phyloP scores from a whole-genome alignment of 2,888 invertebrate species.

The Zygothrica quintamaculata region DNA sequence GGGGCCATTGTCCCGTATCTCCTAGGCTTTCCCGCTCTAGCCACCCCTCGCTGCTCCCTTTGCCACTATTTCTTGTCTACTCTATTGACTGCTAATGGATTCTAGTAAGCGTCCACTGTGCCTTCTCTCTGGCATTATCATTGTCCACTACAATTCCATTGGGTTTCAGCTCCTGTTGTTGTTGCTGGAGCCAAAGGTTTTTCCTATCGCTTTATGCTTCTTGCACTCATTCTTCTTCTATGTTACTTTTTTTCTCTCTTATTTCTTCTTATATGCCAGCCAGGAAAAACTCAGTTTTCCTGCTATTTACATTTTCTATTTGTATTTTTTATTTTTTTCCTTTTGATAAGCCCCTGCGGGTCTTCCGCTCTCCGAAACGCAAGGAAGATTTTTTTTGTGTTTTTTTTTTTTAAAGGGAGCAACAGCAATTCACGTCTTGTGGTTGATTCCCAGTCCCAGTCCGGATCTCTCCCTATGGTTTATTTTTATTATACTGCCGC shows the following conservation, averaged over 20 bases:
- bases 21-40: slow-evolving; percentile 4
- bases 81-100: slow-evolving; percentile 65
- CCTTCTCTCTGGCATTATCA: slow-evolving; percentile 59
- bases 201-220: slow-evolving; percentile 43
- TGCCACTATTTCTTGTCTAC: no score
- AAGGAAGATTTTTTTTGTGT: no score
- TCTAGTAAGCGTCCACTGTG: slow-evolving; percentile 42
- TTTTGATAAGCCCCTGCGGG: slow-evolving; percentile 73
- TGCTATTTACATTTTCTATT: slow-evolving; percentile 32
- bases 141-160: slow-evolving; percentile 37
- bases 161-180: slow-evolving; percentile 54
- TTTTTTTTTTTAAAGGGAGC: slow-evolving; percentile 54
- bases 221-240: slow-evolving; percentile 1
- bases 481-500: slow-evolving; percentile 23
- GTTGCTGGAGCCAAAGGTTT: slow-evolving; percentile 66
- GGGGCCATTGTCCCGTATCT: slow-evolving; percentile 55
- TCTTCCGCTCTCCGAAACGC: slow-evolving; percentile 63
- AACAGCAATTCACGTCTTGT: no score
- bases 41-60: no score
- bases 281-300: slow-evolving; percentile 42
- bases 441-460: no score
- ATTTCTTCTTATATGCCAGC: no score
- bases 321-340: slow-evolving; percentile 39
- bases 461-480: slow-evolving; percentile 15
- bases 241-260: no score